Evolutionary conservation across 2,797 vertebrate genomes (phyloP), one percentile per base, ranked within the genome.

Genomic region (Sciaenops ocellatus): DNA sequence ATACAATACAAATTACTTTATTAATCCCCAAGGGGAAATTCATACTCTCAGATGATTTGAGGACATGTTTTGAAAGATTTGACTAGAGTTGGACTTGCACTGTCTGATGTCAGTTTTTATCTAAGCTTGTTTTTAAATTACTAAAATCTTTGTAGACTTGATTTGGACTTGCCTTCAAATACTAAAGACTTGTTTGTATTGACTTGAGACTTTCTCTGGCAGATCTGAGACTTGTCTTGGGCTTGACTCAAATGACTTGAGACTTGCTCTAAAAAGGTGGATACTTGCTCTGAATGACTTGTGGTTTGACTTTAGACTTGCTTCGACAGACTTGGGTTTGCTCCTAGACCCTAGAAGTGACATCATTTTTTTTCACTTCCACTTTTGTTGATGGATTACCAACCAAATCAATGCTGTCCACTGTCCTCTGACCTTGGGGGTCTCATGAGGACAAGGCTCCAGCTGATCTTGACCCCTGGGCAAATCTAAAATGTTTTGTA

Each of bases 381-480:
- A 55, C 38, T 46, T 44, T 55, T 50, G 13, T 61, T 80, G 68
- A 79, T 47, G 55, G 62, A 79, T 73, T 66, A 47, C 59, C 30
- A n/a, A 46, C 28, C 1, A 13, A 48, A 52, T 65, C 30, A 69
- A 15, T 30, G n/a, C 8, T 12, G 38, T 18, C 38, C 5, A 18
- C 4, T 48, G 44, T 46, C 44, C 22, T 2, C 8, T 8, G 51
- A 70, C 24, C 17, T 38, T 0, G 20, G 17, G 5, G 46, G 3
- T 3, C n/a, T 72, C 51, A 34, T 34, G 34, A 8, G 34, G 34
- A 18, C 57, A 54, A 69, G 22, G 28, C 17, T 55, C 0, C 55
- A n/a, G 28, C 65, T 73, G 26, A 38, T 63, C 24, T 16, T 26
- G 13, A 22, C 15, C 16, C 1, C 8, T 13, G n/a, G 41, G 11